These are phyloP conservation scores for Marmota flaviventris DNA, from an alignment of 2,113 vertebrate genomes.

Conservation along the genomic window DNA sequence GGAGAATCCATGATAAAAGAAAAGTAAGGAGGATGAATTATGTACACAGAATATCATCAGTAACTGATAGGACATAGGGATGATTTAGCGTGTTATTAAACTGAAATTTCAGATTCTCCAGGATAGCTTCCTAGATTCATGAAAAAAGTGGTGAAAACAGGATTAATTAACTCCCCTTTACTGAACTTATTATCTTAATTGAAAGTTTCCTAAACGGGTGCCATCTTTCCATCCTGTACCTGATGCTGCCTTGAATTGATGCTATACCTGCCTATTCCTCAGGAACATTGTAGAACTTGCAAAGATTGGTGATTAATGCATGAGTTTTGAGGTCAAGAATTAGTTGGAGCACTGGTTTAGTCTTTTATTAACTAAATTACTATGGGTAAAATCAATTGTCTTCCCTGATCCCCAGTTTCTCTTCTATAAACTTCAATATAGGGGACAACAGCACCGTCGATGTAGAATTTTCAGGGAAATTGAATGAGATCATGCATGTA, in stretches of 20 bases:
- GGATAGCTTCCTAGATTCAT: neutral
- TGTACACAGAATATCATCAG: neutral
- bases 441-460: neutral
- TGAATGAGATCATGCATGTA: neutral
- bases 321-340: neutral
- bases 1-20: neutral
- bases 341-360: neutral
- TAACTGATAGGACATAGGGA: neutral
- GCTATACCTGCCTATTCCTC: neutral
- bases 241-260: neutral
- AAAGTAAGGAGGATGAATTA: neutral
- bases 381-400: neutral
- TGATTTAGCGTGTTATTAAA: neutral
- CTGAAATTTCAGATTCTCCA: constrained; percentile 2
- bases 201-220: neutral
- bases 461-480: neutral
- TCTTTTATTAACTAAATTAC: neutral
- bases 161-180: neutral
- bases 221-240: neutral
- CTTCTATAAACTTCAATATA: neutral
- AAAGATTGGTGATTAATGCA: neutral
- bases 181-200: neutral
- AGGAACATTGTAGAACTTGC: neutral
- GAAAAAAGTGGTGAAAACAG: neutral
- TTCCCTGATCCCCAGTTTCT: neutral